Conservation (phyloP, 2,797 vertebrate genomes). For the Menidia menidia region DNA sequence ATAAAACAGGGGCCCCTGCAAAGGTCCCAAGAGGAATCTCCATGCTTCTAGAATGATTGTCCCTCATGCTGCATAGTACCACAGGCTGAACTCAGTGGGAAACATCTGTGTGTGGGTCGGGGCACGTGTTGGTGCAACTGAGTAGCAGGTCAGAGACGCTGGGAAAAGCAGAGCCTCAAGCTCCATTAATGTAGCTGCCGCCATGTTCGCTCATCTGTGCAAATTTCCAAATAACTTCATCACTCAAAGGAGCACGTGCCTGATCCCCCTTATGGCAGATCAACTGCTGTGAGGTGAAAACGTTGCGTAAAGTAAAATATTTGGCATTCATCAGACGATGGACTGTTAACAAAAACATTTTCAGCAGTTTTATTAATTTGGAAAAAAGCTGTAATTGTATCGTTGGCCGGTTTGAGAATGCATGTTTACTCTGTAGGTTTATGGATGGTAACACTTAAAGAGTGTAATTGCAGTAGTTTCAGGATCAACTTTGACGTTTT, state of each 20-base stretch:
- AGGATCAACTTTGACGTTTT: conserved; percentile 1
- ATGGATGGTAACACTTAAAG: background rate
- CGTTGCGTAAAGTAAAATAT: too few species aligned
- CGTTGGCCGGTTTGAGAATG: too few species aligned
- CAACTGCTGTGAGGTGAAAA: conserved; percentile 20
- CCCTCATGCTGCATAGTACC: conserved; percentile 69
- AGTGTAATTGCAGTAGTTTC: background rate
- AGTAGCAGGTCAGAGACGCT: conserved; percentile 52
- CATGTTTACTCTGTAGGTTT: too few species aligned
- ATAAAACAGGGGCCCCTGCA: conserved; percentile 62
- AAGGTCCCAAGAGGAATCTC: conserved; percentile 57
- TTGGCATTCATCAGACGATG: too few species aligned
- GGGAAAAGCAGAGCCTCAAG: conserved; percentile 51
- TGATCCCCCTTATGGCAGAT: conserved; percentile 22
- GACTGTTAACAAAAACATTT: too few species aligned
- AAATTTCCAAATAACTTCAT: conserved; percentile 70
- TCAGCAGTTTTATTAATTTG: background rate
- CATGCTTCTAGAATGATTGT: conserved; percentile 60
- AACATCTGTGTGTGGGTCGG: conserved; percentile 74
- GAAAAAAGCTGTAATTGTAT: too few species aligned
- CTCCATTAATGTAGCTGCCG: conserved; percentile 61
- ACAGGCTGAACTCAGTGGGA: conserved; percentile 68
- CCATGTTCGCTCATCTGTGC: conserved; percentile 68
- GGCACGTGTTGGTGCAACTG: conserved; percentile 59
- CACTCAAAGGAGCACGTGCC: conserved; percentile 36